Percentiles rank a stretch among this genome's conserved stretches.
phyloP scores from a whole-genome alignment of 2,113 vertebrate genomes.

The Tamias sibiricus region DNA sequence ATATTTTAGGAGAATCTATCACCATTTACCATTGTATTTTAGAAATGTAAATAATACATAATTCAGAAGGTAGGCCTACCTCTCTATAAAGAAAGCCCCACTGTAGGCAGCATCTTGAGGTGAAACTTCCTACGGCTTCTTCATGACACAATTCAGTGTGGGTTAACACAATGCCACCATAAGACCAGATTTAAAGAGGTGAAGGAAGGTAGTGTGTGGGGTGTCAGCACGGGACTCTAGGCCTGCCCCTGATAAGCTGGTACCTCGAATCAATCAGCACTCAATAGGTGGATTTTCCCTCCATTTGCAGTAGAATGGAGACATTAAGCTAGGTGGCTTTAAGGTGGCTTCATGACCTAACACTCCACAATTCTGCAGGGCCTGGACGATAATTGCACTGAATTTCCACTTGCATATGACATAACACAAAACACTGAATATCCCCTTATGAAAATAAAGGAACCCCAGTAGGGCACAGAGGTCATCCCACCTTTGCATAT shows the following conservation, averaged over 20 bases:
- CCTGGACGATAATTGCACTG: neutral
- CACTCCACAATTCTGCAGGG: neutral
- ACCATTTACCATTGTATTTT: neutral
- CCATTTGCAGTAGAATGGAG: neutral
- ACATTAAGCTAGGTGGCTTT: neutral
- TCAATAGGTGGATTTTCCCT: neutral
- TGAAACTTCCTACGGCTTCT: neutral
- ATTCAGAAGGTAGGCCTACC: neutral
- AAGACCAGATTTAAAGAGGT: neutral
- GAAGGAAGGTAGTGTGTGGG: neutral
- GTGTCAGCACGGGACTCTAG: neutral
- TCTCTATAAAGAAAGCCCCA: conserved; percentile 8
- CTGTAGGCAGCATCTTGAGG: conserved; percentile 33
- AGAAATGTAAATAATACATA: neutral
- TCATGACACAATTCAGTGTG: neutral
- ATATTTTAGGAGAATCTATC: neutral
- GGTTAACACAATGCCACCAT: neutral
- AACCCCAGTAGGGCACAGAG: neutral
- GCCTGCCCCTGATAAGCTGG: neutral
- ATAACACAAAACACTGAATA: neutral
- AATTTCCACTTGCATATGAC: no score
- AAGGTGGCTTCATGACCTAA: neutral
- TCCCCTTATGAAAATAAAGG: neutral
- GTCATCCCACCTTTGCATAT: neutral
- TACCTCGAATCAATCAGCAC: neutral